A percentile compares a stretch with the other conserved stretches of the same genome.
phyloP scores from a whole-genome alignment of 1,140 invertebrate genomes.

The Panonychus citri region DNA sequence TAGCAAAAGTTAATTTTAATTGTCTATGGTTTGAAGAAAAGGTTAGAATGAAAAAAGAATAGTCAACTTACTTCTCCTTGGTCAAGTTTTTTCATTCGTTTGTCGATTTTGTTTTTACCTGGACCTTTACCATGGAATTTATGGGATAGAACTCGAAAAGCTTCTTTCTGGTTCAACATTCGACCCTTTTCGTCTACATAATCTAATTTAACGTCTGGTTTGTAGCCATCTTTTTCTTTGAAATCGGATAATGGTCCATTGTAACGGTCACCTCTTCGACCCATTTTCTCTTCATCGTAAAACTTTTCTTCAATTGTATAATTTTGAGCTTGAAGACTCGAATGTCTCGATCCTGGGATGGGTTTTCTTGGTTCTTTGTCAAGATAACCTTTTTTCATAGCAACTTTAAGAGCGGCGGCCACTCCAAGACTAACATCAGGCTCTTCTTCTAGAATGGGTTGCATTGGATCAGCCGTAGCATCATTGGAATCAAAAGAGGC shows the following conservation, averaged over 20 bases:
- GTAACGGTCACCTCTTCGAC: constrained; percentile 44
- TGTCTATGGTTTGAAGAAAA: no score
- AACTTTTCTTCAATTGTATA: constrained; percentile 91
- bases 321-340: constrained; percentile 60
- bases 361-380: constrained; percentile 44
- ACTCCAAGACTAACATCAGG: constrained; percentile 77
- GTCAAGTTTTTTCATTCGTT: constrained; percentile 77
- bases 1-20: constrained; percentile 5
- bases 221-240: constrained; percentile 75
- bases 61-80: constrained; percentile 48
- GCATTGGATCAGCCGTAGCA: neutral
- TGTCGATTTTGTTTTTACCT: constrained; percentile 95
- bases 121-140: constrained; percentile 99
- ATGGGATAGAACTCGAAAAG: constrained; percentile 52
- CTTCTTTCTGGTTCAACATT: constrained; percentile 76
- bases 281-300: constrained; percentile 42
- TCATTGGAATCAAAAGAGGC: neutral
- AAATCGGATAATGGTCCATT: constrained; percentile 71
- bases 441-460: constrained; percentile 36
- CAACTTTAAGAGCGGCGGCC: constrained; percentile 68
- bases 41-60: constrained; percentile 12
- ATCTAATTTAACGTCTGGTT: constrained; percentile 84
- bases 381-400: constrained; percentile 80
- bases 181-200: constrained; percentile 91
- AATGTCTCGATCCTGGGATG: constrained; percentile 40